A percentile compares a stretch with the other conserved stretches of the same genome.
Conservation (phyloP, 2,797 vertebrate species). For the Rhodeus uyekii region DNA sequence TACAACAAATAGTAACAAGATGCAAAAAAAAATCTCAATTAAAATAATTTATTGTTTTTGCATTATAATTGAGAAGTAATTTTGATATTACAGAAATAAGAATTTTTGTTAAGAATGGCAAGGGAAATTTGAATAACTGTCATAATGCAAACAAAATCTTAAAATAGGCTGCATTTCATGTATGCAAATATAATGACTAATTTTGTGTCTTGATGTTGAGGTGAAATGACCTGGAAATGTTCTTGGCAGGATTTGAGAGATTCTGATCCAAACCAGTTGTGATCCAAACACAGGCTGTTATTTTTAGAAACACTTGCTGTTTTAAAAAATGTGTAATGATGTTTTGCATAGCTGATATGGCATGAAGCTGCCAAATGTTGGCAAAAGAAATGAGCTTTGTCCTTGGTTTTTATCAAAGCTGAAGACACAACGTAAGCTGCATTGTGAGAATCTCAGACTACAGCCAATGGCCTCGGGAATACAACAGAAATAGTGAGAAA, state of each 20-base stretch:
- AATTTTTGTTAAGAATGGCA: background rate
- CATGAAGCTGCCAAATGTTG: background rate
- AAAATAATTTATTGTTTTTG: background rate
- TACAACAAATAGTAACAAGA: background rate
- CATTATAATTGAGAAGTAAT: background rate
- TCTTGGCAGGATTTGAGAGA: background rate
- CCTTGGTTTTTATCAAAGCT: constrained; percentile 31
- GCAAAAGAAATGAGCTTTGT: background rate
- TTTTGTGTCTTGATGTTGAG: background rate
- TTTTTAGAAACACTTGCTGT: background rate
- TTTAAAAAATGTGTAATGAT: background rate
- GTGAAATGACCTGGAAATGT: background rate
- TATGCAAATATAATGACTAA: background rate
- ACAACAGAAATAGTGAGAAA: background rate
- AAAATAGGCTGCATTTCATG: background rate
- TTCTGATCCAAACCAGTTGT: background rate
- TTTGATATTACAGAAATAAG: background rate
- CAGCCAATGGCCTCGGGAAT: background rate
- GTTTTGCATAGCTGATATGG: constrained; percentile 13
- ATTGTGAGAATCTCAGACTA: background rate
- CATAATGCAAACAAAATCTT: background rate
- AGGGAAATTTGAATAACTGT: background rate
- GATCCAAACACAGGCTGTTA: background rate
- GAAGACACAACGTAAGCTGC: background rate
- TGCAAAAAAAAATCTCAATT: no score